Evolutionary conservation across 2,888 invertebrate species (phyloP).

Genomic region (Cephus nigrinus): DNA sequence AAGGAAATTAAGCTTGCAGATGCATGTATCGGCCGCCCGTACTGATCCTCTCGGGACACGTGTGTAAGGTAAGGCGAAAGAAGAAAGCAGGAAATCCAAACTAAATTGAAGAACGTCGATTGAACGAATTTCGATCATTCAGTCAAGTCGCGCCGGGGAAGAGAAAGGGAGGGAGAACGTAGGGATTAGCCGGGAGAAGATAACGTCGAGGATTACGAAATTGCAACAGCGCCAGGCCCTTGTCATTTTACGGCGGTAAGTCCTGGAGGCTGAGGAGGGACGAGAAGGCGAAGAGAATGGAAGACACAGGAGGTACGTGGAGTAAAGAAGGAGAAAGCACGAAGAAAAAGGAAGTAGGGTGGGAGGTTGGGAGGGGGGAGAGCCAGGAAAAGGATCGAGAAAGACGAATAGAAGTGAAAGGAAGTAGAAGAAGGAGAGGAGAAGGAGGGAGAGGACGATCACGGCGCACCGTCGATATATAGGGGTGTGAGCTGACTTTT

Average conservation of each 20-base stretch:
- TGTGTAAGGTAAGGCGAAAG: no score
- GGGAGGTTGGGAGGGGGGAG: neutral
- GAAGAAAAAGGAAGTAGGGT: neutral
- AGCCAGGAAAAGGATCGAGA: slow-evolving; percentile 1
- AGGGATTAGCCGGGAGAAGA: no score
- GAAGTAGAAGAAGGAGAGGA: slow-evolving; percentile 3
- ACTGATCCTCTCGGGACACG: no score
- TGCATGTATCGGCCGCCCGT: no score
- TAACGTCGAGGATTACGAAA: neutral
- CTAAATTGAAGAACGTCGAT: no score
- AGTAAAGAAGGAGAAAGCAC: neutral
- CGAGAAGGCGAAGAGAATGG: neutral
- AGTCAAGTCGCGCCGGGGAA: no score
- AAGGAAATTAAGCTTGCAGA: no score
- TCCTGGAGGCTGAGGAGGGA: neutral
- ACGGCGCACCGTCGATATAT: slow-evolving; percentile 20
- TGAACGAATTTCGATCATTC: no score
- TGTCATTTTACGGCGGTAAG: neutral
- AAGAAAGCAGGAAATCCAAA: no score
- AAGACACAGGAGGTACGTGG: neutral
- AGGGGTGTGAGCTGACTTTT: slow-evolving; percentile 48
- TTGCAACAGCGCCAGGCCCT: neutral
- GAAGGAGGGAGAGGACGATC: slow-evolving; percentile 4
- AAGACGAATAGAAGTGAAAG: slow-evolving; percentile 10
- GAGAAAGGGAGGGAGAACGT: neutral